These are phyloP conservation scores for Coecobrya sp. DNA, from an alignment of 2,888 invertebrate species.

Conservation along the genomic window DNA sequence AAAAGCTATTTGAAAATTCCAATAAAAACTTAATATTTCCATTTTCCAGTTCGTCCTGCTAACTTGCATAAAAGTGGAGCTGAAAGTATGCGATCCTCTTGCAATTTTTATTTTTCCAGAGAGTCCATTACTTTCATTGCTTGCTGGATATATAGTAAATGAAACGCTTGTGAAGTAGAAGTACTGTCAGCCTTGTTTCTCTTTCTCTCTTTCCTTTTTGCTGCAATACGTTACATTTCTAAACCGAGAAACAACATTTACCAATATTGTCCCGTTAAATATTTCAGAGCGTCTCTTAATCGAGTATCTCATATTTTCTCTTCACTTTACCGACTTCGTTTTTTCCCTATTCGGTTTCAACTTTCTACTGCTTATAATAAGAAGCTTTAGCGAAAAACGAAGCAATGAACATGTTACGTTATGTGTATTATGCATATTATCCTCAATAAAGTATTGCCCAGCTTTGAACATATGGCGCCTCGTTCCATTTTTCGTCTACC, in stretches of 20 bases:
- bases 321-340: background rate
- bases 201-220: too few species aligned
- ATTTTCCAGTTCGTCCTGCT: background rate
- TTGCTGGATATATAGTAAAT: too few species aligned
- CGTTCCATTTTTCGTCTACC: constrained; percentile 24
- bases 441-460: background rate
- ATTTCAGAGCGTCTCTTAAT: constrained; percentile 49
- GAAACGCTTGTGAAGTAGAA: too few species aligned
- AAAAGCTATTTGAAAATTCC: background rate
- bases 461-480: constrained; percentile 39
- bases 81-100: background rate
- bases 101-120: background rate
- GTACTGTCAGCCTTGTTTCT: too few species aligned
- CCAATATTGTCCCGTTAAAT: constrained; percentile 66
- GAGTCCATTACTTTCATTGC: constrained; percentile 1
- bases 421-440: constrained; percentile 22
- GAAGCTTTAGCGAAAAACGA: background rate
- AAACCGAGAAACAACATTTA: constrained; percentile 1
- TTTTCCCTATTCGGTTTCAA: background rate
- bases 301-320: constrained; percentile 7
- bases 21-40: background rate
- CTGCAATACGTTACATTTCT: background rate
- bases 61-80: background rate
- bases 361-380: constrained; percentile 2
- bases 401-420: background rate